phyloP scores from a whole-genome alignment of 2,888 invertebrate genomes.

The Endotricha flammealis region DNA sequence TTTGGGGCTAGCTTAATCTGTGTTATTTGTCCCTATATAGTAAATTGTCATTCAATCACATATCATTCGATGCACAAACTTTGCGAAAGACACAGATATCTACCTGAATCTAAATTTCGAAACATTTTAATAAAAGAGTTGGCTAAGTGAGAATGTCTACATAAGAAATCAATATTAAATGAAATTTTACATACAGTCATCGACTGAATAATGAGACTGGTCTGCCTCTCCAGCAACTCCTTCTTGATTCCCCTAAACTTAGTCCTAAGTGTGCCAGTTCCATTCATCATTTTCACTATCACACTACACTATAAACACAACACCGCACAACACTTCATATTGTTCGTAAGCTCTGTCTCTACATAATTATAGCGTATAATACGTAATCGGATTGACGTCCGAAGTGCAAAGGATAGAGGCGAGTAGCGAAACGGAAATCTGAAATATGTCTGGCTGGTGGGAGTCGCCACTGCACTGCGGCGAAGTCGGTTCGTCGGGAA shows the following conservation, averaged over 20 bases:
- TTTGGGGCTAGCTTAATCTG: too few species aligned
- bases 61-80: too few species aligned
- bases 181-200: constrained; percentile 93
- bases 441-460: constrained; percentile 54
- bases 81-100: too few species aligned
- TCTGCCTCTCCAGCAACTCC: constrained; percentile 84
- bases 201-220: constrained; percentile 84
- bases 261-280: constrained; percentile 78
- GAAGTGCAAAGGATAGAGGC: constrained; percentile 14
- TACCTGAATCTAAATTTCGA: too few species aligned
- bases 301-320: constrained; percentile 31
- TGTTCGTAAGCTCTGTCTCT: neutral
- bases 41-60: too few species aligned
- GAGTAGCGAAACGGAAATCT: constrained; percentile 28
- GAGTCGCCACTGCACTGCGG: constrained; percentile 63
- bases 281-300: constrained; percentile 58
- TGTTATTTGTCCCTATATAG: too few species aligned
- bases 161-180: too few species aligned
- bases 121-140: too few species aligned
- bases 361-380: constrained; percentile 4
- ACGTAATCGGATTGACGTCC: constrained; percentile 7
- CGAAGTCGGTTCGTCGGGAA: constrained; percentile 31
- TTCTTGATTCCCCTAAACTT: constrained; percentile 88
- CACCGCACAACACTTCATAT: constrained; percentile 18
- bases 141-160: too few species aligned